Evolutionary conservation across 2,797 vertebrate species (phyloP).

Genomic region (Molothrus aeneus): DNA sequence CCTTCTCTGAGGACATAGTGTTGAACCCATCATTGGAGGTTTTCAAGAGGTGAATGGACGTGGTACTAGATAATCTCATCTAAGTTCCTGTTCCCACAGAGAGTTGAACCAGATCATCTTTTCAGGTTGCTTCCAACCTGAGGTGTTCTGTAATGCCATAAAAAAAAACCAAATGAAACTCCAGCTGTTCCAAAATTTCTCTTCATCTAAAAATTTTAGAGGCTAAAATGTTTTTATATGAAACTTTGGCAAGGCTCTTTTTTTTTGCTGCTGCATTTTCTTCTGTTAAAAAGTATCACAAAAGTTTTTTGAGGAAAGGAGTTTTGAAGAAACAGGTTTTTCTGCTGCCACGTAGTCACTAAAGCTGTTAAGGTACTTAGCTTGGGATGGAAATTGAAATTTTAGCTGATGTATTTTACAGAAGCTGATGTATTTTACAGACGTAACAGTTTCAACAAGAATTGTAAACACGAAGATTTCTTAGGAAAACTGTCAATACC

Average conservation of each 20-base stretch:
- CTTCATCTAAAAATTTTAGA: neutral
- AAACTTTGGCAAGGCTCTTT: neutral
- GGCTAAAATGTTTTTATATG: neutral
- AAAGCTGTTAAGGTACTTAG: constrained; percentile 42
- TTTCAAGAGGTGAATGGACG: neutral
- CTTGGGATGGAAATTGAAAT: constrained; percentile 14
- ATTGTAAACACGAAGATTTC: constrained; percentile 21
- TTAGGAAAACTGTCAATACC: constrained; percentile 17
- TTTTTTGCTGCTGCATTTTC: neutral
- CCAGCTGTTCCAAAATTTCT: neutral
- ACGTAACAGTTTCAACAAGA: constrained; percentile 6
- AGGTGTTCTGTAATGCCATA: neutral
- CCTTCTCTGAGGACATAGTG: neutral
- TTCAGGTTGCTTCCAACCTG: neutral
- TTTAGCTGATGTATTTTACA: constrained; percentile 24
- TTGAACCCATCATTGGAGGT: neutral
- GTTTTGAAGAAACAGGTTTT: neutral
- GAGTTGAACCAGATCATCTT: neutral
- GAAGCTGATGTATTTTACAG: constrained; percentile 17
- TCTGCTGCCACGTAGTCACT: neutral
- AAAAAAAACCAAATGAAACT: neutral
- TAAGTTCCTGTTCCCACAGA: neutral
- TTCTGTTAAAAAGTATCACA: neutral
- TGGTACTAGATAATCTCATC: neutral
- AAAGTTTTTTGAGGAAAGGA: neutral